phyloP scores from a whole-genome alignment of 2,113 vertebrate species.

The Oophaga pumilio region DNA sequence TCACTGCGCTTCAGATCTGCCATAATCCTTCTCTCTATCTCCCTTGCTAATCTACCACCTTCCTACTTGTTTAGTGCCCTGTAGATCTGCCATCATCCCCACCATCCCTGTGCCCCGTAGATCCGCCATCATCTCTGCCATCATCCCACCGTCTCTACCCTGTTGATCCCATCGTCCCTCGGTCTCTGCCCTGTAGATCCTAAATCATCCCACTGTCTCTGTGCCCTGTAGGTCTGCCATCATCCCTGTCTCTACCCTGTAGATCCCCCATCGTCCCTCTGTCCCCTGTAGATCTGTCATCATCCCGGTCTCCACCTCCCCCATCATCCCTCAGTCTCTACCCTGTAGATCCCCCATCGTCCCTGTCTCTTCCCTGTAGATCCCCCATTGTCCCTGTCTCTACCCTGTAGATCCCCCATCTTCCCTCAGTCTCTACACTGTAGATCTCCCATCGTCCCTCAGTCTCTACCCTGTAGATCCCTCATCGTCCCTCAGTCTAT shows the following conservation, averaged over 20 bases:
- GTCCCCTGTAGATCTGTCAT: background rate
- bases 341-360: background rate
- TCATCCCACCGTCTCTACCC: too few relatives aligned
- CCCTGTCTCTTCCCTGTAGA: background rate
- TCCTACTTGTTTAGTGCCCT: too few relatives aligned
- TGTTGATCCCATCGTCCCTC: background rate
- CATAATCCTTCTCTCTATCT: too few relatives aligned
- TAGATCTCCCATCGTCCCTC: background rate
- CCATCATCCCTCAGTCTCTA: too few relatives aligned
- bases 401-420: background rate
- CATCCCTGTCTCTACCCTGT: background rate
- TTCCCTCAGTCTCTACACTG: too few relatives aligned
- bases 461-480: background rate
- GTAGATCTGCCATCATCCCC: too few relatives aligned
- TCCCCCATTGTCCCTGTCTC: background rate
- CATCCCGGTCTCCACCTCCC: background rate
- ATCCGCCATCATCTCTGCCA: too few relatives aligned
- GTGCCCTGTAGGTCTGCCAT: background rate
- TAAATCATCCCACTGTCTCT: background rate
- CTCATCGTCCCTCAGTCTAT: background rate
- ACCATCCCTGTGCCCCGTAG: too few relatives aligned
- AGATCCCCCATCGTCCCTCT: background rate
- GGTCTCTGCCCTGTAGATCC: too few relatives aligned
- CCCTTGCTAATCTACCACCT: too few relatives aligned
- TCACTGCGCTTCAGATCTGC: too few relatives aligned